Evolutionary conservation across 2,113 vertebrate species (phyloP).

Genomic region (Oncorhynchus masou): DNA sequence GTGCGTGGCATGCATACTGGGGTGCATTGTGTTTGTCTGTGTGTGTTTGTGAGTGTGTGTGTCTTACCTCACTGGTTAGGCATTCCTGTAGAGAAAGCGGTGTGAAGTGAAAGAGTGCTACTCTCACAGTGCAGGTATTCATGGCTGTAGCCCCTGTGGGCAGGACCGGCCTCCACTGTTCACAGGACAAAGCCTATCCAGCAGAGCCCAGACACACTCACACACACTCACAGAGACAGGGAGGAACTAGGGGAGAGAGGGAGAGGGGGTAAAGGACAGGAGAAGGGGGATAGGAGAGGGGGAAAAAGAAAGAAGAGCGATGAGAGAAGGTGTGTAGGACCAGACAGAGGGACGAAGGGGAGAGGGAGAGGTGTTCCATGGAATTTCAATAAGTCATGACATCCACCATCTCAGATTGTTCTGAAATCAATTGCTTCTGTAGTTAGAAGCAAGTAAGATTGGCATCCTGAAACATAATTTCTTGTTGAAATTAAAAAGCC

Average conservation of each 20-base stretch:
- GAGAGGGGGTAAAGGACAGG: conserved; percentile 51
- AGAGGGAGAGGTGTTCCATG: too few species aligned
- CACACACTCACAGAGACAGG: conserved; percentile 63
- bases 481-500: too few species aligned
- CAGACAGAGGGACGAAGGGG: too few species aligned
- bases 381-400: too few species aligned
- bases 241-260: conserved; percentile 55
- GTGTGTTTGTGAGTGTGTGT: conserved; percentile 20
- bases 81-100: conserved; percentile 75
- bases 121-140: conserved; percentile 80
- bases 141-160: conserved; percentile 70
- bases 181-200: conserved; percentile 73
- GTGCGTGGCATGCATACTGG: background rate
- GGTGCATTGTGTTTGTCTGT: conserved; percentile 22
- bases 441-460: too few species aligned
- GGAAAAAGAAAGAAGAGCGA: conserved; percentile 10
- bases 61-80: conserved; percentile 79
- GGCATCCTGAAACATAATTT: too few species aligned
- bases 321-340: background rate
- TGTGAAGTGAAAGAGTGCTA: conserved; percentile 72
- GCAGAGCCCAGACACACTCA: conserved; percentile 67
- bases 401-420: too few species aligned
- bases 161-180: conserved; percentile 69
- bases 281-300: conserved; percentile 46
- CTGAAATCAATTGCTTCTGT: too few species aligned